A percentile compares a stretch with the other conserved stretches of the same genome.
phyloP scores from a whole-genome alignment of 92 coral and sea anemone genomes.

The Porites lobata region DNA sequence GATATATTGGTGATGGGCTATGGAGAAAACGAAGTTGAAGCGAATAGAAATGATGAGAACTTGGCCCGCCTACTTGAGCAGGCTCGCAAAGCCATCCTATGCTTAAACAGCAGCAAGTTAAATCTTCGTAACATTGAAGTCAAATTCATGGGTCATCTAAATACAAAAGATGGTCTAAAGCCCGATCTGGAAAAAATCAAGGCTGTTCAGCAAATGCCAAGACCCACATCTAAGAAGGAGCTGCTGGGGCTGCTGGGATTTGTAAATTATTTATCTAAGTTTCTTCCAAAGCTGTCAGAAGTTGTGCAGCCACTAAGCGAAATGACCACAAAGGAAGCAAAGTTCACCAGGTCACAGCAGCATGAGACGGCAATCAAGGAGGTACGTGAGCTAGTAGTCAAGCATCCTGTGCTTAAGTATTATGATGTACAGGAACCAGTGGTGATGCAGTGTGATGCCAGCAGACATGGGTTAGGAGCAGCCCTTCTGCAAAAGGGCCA shows the following conservation, averaged over 20 bases:
- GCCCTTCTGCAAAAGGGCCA: constrained; percentile 51
- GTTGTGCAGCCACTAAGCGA: constrained; percentile 53
- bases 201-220: constrained; percentile 51
- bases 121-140: constrained; percentile 31
- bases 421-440: no score
- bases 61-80: no score
- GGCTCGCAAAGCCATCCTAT: no score
- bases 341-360: constrained; percentile 59
- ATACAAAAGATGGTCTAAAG: constrained; percentile 45
- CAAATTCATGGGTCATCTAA: constrained; percentile 48
- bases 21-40: no score
- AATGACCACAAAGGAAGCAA: constrained; percentile 46
- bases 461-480: constrained; percentile 33
- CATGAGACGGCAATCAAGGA: constrained; percentile 53
- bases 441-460: no score
- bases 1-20: no score
- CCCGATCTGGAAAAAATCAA: constrained; percentile 58
- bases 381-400: constrained; percentile 47
- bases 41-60: not conserved
- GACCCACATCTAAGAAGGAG: constrained; percentile 46
- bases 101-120: no score
- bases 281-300: constrained; percentile 43
- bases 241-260: constrained; percentile 63
- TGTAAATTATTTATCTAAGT: constrained; percentile 55
- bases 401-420: no score